Conservation (phyloP, 2,797 vertebrate genomes). For the Zenarchopterus dispar region DNA sequence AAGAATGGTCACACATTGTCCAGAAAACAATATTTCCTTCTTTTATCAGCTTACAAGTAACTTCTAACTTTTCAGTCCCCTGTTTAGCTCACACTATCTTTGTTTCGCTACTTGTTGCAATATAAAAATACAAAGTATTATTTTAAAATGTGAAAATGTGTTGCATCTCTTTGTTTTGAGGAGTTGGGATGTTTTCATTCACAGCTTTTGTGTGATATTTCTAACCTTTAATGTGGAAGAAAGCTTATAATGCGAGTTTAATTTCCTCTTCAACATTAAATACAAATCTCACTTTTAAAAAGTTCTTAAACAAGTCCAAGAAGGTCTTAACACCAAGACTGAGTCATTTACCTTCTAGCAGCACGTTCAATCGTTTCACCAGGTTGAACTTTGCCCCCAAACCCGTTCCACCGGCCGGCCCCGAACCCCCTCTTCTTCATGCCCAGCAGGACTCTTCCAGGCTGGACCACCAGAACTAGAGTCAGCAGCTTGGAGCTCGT, state of each 20-base stretch:
- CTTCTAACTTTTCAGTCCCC: too few relatives aligned
- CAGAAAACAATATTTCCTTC: conserved; percentile 6
- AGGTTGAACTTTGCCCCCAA: conserved; percentile 91
- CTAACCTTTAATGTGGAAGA: too few relatives aligned
- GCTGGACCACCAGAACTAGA: conserved; percentile 90
- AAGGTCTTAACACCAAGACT: too few relatives aligned
- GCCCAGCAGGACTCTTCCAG: conserved; percentile 87
- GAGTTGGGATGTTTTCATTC: too few relatives aligned
- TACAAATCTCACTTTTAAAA: too few relatives aligned
- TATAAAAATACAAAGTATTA: not conserved
- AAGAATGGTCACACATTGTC: conserved; percentile 22
- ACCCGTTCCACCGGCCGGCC: conserved; percentile 93
- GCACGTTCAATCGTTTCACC: conserved; percentile 91
- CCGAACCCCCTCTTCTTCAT: conserved; percentile 98
- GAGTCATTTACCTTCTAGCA: conserved; percentile 85
- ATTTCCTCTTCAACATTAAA: too few relatives aligned
- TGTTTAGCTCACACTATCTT: too few relatives aligned
- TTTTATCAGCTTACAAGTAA: not conserved
- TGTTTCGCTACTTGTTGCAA: not conserved
- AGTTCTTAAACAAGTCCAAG: too few relatives aligned
- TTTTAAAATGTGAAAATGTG: conserved; percentile 2
- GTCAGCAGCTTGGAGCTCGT: conserved; percentile 85
- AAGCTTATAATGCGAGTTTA: too few relatives aligned
- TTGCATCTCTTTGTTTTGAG: not conserved
- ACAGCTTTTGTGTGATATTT: too few relatives aligned